Conservation (phyloP, 2,113 vertebrate genomes). For the Coreoperca whiteheadi region DNA sequence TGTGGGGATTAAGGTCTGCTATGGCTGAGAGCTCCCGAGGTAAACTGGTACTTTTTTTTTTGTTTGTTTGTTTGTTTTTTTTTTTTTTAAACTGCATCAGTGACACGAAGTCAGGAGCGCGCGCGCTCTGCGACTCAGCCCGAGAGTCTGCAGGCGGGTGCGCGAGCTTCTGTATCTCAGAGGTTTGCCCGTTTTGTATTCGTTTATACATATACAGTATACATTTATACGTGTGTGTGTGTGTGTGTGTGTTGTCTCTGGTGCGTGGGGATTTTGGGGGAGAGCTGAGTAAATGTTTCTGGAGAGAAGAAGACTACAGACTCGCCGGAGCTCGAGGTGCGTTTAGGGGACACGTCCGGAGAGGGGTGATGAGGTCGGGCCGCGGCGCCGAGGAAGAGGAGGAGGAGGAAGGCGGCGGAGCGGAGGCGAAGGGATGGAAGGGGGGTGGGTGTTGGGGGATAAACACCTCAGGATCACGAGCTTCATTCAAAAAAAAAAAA, state of each 20-base stretch:
- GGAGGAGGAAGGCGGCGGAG: conserved; percentile 38
- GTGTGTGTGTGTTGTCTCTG: conserved; percentile 76
- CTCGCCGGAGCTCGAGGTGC: conserved; percentile 37
- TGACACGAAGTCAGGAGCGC: conserved; percentile 50
- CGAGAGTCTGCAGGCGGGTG: conserved; percentile 45
- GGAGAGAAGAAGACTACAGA: conserved; percentile 73
- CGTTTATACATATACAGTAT: conserved; percentile 68
- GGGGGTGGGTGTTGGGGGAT: too few relatives aligned
- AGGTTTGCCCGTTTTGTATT: conserved; percentile 72
- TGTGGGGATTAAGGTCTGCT: conserved; percentile 68
- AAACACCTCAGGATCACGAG: conserved; percentile 15
- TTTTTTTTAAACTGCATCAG: conserved; percentile 71
- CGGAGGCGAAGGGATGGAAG: conserved; percentile 28
- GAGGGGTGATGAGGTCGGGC: conserved; percentile 31
- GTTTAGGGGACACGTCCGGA: conserved; percentile 2
- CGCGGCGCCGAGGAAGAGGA: conserved; percentile 4
- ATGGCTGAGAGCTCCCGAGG: conserved; percentile 83
- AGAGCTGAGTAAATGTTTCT: conserved; percentile 61
- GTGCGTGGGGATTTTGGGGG: conserved; percentile 69
- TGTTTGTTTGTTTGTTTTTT: too few relatives aligned
- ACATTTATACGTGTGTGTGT: conserved; percentile 19
- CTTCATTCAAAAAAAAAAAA: conserved; percentile 3
- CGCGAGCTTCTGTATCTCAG: conserved; percentile 63
- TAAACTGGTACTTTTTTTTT: conserved; percentile 72
- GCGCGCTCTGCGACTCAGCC: conserved; percentile 39